Conservation (phyloP, 2,113 vertebrate species). For the Vulpes vulpes region DNA sequence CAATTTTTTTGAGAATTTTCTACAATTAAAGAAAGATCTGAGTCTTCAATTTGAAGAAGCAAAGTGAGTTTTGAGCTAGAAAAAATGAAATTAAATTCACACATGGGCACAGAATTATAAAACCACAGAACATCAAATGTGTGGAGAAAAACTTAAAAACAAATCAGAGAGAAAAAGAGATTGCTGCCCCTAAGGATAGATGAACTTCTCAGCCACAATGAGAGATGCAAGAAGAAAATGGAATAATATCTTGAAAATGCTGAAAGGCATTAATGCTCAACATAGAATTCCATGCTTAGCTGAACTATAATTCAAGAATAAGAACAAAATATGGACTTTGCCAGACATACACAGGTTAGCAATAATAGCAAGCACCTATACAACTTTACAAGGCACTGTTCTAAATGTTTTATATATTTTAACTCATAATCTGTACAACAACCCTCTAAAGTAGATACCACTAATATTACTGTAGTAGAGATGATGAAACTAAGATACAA, state of each 20-base stretch:
- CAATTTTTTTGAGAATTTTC: background rate
- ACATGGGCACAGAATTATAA: background rate
- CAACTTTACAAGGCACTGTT: background rate
- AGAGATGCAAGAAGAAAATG: background rate
- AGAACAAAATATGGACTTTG: slow-evolving; percentile 30
- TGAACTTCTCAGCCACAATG: background rate
- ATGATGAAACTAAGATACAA: background rate
- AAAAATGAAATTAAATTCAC: slow-evolving; percentile 14
- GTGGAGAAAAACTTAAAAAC: background rate
- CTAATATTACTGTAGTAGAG: background rate
- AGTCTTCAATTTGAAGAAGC: background rate
- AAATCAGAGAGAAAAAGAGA: slow-evolving; percentile 40
- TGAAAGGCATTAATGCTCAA: background rate
- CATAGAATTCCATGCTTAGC: background rate
- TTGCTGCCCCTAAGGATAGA: slow-evolving; percentile 4
- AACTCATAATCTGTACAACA: background rate
- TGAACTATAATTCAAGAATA: background rate
- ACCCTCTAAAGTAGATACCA: background rate
- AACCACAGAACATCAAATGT: background rate
- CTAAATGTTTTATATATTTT: background rate
- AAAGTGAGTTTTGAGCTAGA: slow-evolving; percentile 19
- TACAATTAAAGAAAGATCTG: slow-evolving; percentile 22
- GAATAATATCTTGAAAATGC: background rate
- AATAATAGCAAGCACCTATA: slow-evolving; percentile 11
- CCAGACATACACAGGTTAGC: background rate